phyloP scores from a whole-genome alignment of 37 sponge, comb jelly and placozoan species.

The Petrosia ficiformis region DNA sequence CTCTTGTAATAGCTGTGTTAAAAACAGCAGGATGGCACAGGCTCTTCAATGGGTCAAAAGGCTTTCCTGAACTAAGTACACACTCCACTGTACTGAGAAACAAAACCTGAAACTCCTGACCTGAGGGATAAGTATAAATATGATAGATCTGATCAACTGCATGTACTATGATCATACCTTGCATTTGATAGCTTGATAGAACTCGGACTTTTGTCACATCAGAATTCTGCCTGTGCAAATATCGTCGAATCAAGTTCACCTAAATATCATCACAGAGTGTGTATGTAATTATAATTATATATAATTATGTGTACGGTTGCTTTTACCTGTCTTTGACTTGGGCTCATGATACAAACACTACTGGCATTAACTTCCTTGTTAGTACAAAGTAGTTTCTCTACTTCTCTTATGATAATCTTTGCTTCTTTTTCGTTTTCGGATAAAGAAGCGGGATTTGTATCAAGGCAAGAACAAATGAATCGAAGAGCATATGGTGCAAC shows the following conservation, averaged over 20 bases:
- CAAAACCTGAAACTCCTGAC: constrained; percentile 53
- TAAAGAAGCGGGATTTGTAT: background rate
- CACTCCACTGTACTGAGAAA: constrained; percentile 71
- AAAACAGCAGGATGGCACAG: constrained; percentile 62
- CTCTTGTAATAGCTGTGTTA: constrained; percentile 71
- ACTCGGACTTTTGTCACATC: background rate
- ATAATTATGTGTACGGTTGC: background rate
- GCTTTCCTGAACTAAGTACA: constrained; percentile 10
- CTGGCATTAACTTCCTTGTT: background rate
- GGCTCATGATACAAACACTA: background rate
- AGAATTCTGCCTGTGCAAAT: too few species aligned
- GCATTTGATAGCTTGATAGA: background rate
- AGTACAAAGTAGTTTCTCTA: background rate
- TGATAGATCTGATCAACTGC: background rate
- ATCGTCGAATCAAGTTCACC: too few species aligned
- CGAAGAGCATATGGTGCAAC: background rate
- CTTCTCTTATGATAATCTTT: background rate
- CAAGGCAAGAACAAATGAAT: background rate
- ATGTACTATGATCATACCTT: background rate
- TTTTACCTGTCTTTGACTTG: background rate
- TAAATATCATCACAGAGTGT: too few species aligned
- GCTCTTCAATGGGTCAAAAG: constrained; percentile 69
- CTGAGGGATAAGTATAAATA: constrained; percentile 5
- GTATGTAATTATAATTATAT: too few species aligned
- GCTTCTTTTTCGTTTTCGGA: background rate